A percentile compares a stretch with the other conserved stretches of the same genome.
Conservation (phyloP, 2,888 invertebrate genomes). For the Drosophila diplacantha region DNA sequence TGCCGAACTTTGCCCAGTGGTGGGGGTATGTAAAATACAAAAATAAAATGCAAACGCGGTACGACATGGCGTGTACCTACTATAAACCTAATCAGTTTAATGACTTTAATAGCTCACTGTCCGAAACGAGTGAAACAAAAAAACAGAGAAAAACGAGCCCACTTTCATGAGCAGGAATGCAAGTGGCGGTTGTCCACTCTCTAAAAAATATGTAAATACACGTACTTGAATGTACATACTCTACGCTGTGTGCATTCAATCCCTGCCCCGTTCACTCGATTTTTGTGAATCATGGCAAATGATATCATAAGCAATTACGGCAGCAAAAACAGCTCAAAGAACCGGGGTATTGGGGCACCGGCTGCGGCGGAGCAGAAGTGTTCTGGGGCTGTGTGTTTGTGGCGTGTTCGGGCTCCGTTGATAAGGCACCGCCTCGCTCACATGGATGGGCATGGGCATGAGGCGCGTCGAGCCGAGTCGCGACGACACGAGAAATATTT, state of each 20-base stretch:
- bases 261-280: slow-evolving; percentile 1
- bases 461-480: slow-evolving; percentile 1
- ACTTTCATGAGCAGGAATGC: slow-evolving; percentile 22
- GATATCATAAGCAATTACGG: slow-evolving; percentile 65
- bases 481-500: slow-evolving; percentile 8
- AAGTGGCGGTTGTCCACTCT: slow-evolving; percentile 5
- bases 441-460: slow-evolving; percentile 9
- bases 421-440: slow-evolving; percentile 10
- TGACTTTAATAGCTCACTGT: slow-evolving; percentile 34
- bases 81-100: slow-evolving; percentile 39
- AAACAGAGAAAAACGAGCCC: slow-evolving; percentile 12
- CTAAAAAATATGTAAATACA: slow-evolving; percentile 25
- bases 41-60: slow-evolving; percentile 5
- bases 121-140: slow-evolving; percentile 5
- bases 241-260: slow-evolving; percentile 19
- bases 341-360: slow-evolving; percentile 4
- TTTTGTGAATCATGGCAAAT: slow-evolving; percentile 53
- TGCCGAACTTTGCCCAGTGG: slow-evolving; percentile 28
- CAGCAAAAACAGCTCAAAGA: slow-evolving; percentile 13
- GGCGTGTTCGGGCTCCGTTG: slow-evolving; percentile 19
- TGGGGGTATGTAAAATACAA: slow-evolving; percentile 19
- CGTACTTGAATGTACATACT: not conserved
- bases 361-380: not conserved
- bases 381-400: slow-evolving; percentile 10
- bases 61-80: slow-evolving; percentile 21